Evolutionary conservation across 2,113 vertebrate genomes (phyloP), one percentile per base, ranked within the genome.

Genomic region (Corythoichthys intestinalis): DNA sequence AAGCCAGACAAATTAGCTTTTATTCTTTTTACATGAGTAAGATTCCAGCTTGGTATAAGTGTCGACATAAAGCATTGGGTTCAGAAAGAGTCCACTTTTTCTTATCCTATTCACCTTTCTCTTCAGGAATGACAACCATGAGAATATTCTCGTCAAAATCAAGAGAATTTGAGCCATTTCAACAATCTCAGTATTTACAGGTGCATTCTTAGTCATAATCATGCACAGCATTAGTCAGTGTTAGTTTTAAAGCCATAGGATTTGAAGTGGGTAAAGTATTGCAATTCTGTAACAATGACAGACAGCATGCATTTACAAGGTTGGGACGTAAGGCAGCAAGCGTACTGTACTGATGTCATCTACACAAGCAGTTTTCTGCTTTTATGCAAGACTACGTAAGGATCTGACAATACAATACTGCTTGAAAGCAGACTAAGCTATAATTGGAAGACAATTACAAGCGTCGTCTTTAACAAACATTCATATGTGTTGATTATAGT

Each of bases 11-110:
- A 76, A 76, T 74, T 59, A 14, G 9, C 50, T 67, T 90, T 90
- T 88, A 85, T 89, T 89, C 78, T 76, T 39, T 73, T 80, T 72
- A 75, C 80, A 83, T 77, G 72, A 63, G 73, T 72, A 81, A 71
- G 76, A 82, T 74, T 73, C 70, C 49, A 73, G 47, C 65, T 78
- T 75, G 49, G 77, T 72, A 78, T 70, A 76, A 71, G 70, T 80
- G 57, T 79, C 76, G 70, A 85, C 72, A 78, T 74, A 52, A 75
- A 78, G 52, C 57, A 75, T 63, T 75, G 39, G 20, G 70, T 17
- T 63, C 44, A 35, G 38, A 76, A 59, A 20, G 38, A 61, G 53
- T 58, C 54, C 44, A 67, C 39, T 28, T 10, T 72, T 6, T 75
- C 20, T 61, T 56, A 71, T 61, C 72, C 37, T 66, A 60, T 2